Evolutionary conservation across 2,888 invertebrate species (phyloP).

Genomic region (Sipha maydis): DNA sequence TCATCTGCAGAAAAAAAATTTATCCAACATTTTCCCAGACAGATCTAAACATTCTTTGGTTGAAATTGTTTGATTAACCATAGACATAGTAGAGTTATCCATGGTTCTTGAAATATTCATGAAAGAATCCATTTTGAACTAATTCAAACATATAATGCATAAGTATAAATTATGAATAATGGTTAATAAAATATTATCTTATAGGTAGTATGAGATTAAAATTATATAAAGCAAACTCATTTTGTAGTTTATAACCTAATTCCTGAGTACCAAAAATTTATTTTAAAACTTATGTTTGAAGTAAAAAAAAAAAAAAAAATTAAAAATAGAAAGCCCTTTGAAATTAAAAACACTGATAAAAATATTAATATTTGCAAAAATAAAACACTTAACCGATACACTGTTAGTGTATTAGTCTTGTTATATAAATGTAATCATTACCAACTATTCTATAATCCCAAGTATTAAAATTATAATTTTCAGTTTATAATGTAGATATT

Average conservation of each 20-base stretch:
- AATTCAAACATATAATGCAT: neutral
- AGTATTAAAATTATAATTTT: neutral
- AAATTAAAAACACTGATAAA: no score
- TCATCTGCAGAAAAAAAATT: conserved; percentile 77
- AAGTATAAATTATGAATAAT: neutral
- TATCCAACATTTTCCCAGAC: conserved; percentile 84
- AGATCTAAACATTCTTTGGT: conserved; percentile 76
- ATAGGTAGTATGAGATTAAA: no score
- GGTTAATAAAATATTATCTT: no score
- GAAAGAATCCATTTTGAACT: conserved; percentile 33
- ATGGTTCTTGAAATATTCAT: conserved; percentile 45
- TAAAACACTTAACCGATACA: no score
- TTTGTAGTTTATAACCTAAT: no score
- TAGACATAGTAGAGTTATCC: conserved; percentile 48
- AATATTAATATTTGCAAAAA: no score
- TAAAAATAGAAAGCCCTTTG: no score
- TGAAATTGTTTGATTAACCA: conserved; percentile 42
- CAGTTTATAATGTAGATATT: neutral
- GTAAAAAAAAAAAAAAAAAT: no score
- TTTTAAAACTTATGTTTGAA: no score
- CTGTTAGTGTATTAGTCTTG: neutral
- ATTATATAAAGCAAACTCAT: no score
- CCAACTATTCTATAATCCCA: neutral
- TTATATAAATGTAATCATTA: neutral
- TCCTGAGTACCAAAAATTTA: neutral